These are phyloP conservation scores for Beaufortia kweichowensis DNA, from an alignment of 2,113 vertebrate species.

Conservation along the genomic window DNA sequence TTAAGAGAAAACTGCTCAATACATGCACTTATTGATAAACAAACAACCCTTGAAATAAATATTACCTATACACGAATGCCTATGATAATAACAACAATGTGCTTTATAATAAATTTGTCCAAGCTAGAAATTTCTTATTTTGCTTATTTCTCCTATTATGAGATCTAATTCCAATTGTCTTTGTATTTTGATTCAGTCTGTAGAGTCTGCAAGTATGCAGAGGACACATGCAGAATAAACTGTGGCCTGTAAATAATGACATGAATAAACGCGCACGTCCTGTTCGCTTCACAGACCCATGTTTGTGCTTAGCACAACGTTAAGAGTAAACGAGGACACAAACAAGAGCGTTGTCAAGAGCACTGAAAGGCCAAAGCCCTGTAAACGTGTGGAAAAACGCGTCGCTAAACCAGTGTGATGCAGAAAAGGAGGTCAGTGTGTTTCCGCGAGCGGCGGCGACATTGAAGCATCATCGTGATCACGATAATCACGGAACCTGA, in stretches of 20 bases:
- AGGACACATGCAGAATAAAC: background rate
- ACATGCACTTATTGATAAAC: background rate
- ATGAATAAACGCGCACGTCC: background rate
- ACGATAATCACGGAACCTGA: conserved; percentile 15
- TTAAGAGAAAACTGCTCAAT: background rate
- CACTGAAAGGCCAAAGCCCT: background rate
- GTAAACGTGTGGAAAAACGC: background rate
- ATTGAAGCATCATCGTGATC: conserved; percentile 37
- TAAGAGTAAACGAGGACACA: background rate
- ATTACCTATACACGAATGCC: background rate
- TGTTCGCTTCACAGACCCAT: background rate
- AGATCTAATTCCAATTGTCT: background rate
- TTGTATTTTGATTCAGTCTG: background rate
- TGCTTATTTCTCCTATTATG: background rate
- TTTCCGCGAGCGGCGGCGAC: conserved; percentile 49
- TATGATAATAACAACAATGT: background rate
- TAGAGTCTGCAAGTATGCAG: background rate
- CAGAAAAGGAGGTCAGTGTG: conserved; percentile 63
- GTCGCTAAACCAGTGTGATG: background rate
- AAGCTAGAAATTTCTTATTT: background rate
- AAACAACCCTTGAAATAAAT: background rate
- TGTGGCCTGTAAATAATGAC: conserved; percentile 22
- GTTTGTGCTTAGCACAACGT: background rate
- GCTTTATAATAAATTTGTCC: background rate
- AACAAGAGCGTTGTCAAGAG: background rate